These are phyloP conservation scores for Enteromius paludinosus DNA, from an alignment of 2,797 vertebrate species.

Conservation along the genomic window DNA sequence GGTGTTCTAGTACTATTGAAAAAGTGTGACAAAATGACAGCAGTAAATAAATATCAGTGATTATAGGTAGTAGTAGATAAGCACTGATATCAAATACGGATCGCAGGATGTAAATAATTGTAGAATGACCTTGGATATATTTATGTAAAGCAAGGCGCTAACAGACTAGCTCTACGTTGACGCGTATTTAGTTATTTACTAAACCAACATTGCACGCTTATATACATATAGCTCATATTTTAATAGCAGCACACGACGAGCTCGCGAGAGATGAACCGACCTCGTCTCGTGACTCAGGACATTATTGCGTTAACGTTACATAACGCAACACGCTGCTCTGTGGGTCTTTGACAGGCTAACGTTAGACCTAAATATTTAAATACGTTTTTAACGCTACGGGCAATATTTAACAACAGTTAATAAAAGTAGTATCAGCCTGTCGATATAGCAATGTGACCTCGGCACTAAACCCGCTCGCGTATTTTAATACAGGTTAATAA, in stretches of 20 bases:
- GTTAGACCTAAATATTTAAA: background rate
- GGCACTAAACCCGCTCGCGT: background rate
- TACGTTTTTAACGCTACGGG: too few species aligned
- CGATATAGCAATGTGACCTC: background rate
- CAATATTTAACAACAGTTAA: background rate
- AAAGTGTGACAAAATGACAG: background rate
- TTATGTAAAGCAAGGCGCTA: background rate
- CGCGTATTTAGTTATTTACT: background rate
- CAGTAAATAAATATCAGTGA: background rate
- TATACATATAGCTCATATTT: background rate
- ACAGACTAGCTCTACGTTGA: background rate
- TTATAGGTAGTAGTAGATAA: background rate
- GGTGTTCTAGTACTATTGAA: background rate
- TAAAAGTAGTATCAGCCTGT: background rate
- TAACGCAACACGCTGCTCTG: background rate
- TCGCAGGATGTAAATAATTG: background rate
- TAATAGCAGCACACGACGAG: background rate
- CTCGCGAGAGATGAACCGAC: background rate
- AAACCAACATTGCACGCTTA: background rate
- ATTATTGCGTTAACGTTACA: background rate
- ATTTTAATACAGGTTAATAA: background rate
- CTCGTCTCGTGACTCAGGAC: background rate
- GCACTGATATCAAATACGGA: background rate
- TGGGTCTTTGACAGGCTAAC: background rate
- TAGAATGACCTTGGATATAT: constrained; percentile 16